These are phyloP conservation scores for Pectinophora gossypiella DNA, from an alignment of 1,140 invertebrate genomes.

Conservation along the genomic window DNA sequence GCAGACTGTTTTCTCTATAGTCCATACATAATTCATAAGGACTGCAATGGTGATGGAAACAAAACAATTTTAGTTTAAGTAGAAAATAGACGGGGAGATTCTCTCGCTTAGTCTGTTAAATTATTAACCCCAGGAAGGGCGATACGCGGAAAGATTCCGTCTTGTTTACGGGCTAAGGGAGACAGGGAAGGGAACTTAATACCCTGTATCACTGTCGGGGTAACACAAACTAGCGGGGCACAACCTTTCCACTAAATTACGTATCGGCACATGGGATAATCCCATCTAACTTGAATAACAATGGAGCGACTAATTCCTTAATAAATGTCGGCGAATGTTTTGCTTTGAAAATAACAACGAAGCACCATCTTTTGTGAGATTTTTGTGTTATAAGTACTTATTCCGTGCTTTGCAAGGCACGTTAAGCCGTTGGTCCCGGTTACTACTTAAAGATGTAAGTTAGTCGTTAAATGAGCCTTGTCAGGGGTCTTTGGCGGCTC, in stretches of 20 bases:
- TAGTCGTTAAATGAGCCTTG: no score
- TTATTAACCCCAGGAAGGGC: slow-evolving; percentile 66
- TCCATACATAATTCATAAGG: slow-evolving; percentile 26
- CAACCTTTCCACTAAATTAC: slow-evolving; percentile 73
- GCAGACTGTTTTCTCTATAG: not conserved
- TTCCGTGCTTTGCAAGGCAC: no score
- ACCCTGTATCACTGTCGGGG: slow-evolving; percentile 71
- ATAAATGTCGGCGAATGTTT: slow-evolving; percentile 54
- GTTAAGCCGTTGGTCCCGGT: no score
- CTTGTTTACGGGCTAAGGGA: slow-evolving; percentile 72
- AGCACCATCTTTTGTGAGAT: no score
- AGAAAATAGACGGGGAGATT: slow-evolving; percentile 53
- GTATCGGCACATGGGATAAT: slow-evolving; percentile 69
- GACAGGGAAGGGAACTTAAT: slow-evolving; percentile 68
- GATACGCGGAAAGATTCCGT: slow-evolving; percentile 68
- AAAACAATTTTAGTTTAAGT: slow-evolving; percentile 49
- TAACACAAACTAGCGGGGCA: slow-evolving; percentile 66
- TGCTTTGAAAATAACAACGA: no score
- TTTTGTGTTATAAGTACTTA: no score
- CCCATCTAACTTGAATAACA: slow-evolving; percentile 62
- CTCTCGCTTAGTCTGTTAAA: slow-evolving; percentile 65
- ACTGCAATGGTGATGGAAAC: slow-evolving; percentile 31
- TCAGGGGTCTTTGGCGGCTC: no score
- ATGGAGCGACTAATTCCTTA: slow-evolving; percentile 44
- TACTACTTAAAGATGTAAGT: no score